These are phyloP conservation scores for Drosophila bunnanda DNA, from an alignment of 2,888 invertebrate genomes.

Conservation along the genomic window DNA sequence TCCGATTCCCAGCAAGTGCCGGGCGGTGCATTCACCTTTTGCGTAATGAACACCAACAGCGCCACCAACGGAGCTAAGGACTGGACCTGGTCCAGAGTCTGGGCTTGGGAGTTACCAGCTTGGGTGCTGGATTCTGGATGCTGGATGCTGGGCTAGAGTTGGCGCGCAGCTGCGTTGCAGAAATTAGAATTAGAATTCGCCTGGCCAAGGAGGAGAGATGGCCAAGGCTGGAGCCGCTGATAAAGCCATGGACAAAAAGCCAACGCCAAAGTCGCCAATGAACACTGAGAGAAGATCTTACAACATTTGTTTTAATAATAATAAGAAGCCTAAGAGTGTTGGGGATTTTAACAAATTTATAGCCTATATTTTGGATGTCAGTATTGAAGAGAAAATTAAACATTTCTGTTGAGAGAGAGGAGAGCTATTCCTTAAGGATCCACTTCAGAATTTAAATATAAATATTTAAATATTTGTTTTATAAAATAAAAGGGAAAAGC, in stretches of 20 bases:
- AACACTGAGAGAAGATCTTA: conserved; percentile 5
- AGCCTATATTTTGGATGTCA: too few relatives aligned
- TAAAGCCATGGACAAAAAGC: conserved; percentile 46
- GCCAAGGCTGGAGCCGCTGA: conserved; percentile 52
- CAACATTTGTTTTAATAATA: background rate
- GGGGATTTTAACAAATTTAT: too few relatives aligned
- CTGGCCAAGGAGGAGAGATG: conserved; percentile 57
- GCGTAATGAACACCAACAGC: conserved; percentile 80
- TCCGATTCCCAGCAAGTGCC: conserved; percentile 48
- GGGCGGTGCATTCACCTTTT: conserved; percentile 76
- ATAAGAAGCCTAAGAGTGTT: background rate
- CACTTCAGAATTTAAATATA: background rate
- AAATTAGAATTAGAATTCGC: conserved; percentile 79
- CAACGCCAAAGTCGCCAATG: conserved; percentile 43
- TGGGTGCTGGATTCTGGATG: conserved; percentile 30
- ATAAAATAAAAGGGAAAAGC: background rate
- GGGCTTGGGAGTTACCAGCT: conserved; percentile 1
- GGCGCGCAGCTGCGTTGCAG: conserved; percentile 80
- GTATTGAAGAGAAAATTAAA: background rate
- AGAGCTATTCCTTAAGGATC: background rate
- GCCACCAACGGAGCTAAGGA: conserved; percentile 74
- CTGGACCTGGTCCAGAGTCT: conserved; percentile 56
- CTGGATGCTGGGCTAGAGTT: conserved; percentile 13
- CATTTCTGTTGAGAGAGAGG: rapidly evolving
- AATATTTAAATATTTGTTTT: background rate